Base-by-base conservation (phyloP, 2,888 invertebrate species). In the Odontomyia ornata region DNA sequence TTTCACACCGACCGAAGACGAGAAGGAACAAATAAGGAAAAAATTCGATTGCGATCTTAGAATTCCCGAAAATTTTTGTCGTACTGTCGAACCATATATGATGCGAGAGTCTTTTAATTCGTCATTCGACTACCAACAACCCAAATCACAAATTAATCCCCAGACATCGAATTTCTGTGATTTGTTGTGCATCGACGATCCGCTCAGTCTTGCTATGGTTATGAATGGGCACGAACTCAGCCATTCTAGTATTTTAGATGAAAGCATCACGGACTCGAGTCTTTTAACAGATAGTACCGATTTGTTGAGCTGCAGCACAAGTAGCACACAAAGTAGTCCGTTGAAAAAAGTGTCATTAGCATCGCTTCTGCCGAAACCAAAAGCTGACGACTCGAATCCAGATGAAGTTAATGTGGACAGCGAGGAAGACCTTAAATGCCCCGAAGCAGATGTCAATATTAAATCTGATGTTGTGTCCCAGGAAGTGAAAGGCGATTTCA, bases 31-130 rank as follows among this genome's bases (percentile, higher is more conserved):
- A 21, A 87, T 96, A 4, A 82, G 88, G 0, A 86, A 88, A 60
- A 89, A 92, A 83, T 92, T 98, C 83, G 88, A 89, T 47, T 88
- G 89, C 73, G 88, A 92, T 82, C 87, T 97, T 69, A 85, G 84
- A 64, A 90, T 99, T 76, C 95, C 95, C 0, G 86, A 90, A 0
- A 94, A 93, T 86, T 99, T 99, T 87, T 88, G 88, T 21, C 90
- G 88, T 81, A 96, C 95, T 13, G 95, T 92, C 1, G 89, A 91
- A 57, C 86, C 91, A 0, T 93, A 91, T 81, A 85, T 89, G 78
- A 86, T 88, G 2, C 86, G 87, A 47, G 84, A 84, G 69, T 27
- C 27, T 7, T 21, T 25, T 1, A n/a, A 73, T 43, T 83, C 84
- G 9, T 85, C 83, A n/a, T 86, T 83, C 76, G 81, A 84, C 5